A percentile compares a stretch with the other conserved stretches of the same genome.
Conservation (phyloP, 92 coral and sea anemone genomes). For the Galaxea fascicularis region DNA sequence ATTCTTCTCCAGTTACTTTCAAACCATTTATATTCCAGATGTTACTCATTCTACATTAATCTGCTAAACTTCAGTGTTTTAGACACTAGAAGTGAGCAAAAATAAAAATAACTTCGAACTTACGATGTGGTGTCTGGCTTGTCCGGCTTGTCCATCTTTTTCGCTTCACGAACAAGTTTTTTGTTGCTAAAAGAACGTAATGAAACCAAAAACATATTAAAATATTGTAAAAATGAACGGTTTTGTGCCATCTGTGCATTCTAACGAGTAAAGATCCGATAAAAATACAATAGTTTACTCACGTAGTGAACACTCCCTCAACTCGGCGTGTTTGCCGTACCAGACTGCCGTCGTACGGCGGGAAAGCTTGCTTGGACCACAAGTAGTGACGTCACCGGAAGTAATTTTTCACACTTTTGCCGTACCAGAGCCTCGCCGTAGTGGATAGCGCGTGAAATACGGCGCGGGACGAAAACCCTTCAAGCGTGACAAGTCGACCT, state of each 20-base stretch:
- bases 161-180: not conserved
- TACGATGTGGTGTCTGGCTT: slow-evolving; percentile 13
- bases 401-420: slow-evolving; percentile 35
- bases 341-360: slow-evolving; percentile 28
- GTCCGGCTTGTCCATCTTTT: slow-evolving; percentile 33
- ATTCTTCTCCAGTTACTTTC: no score
- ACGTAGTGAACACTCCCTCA: no score
- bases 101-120: slow-evolving; percentile 26
- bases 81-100: slow-evolving; percentile 30
- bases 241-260: slow-evolving; percentile 15
- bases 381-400: slow-evolving; percentile 20
- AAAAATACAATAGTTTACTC: slow-evolving; percentile 21
- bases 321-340: slow-evolving; percentile 33
- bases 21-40: no score
- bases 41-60: no score
- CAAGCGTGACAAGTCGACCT: no score
- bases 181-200: not conserved
- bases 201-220: not conserved
- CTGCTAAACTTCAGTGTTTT: slow-evolving; percentile 4
- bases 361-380: slow-evolving; percentile 27
- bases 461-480: no score
- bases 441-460: no score
- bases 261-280: slow-evolving; percentile 16
- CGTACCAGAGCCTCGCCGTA: slow-evolving; percentile 29
- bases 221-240: slow-evolving; percentile 19